Evolutionary conservation across 2,797 vertebrate species (phyloP).

Genomic region (Anomalospiza imberbis): DNA sequence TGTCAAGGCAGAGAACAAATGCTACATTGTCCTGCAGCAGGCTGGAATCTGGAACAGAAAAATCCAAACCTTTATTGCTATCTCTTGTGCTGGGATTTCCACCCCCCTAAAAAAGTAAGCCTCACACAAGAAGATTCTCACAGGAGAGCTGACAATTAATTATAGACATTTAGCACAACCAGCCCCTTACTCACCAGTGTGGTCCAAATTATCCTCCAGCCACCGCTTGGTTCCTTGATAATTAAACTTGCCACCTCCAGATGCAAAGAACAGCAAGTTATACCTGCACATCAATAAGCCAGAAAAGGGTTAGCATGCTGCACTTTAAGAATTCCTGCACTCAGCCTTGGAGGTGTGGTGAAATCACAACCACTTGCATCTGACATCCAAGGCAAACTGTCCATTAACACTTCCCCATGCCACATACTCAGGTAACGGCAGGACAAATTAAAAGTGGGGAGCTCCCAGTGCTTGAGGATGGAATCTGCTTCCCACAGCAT

Average conservation of each 20-base stretch:
- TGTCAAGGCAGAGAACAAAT: conserved; percentile 95
- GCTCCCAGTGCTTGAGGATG: neutral
- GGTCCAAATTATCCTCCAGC: conserved; percentile 96
- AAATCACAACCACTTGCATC: neutral
- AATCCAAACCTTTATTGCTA: neutral
- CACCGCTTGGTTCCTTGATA: conserved; percentile 98
- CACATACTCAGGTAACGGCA: neutral
- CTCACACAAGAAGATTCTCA: neutral
- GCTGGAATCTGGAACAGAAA: conserved; percentile 86
- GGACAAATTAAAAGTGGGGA: neutral
- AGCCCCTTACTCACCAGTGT: conserved; percentile 83
- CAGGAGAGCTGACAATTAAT: neutral
- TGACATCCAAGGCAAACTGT: neutral
- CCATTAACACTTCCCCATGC: rapidly evolving
- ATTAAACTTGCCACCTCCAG: conserved; percentile 98
- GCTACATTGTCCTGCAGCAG: conserved; percentile 97
- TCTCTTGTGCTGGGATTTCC: neutral
- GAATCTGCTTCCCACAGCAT: neutral
- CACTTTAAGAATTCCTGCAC: neutral
- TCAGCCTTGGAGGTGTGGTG: neutral
- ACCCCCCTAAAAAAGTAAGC: neutral
- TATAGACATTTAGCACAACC: neutral
- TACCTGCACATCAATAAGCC: conserved; percentile 77
- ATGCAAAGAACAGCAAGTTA: conserved; percentile 95
- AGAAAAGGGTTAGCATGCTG: neutral